Conservation (phyloP, 1,140 invertebrate species). For the Whitmania pigra region DNA sequence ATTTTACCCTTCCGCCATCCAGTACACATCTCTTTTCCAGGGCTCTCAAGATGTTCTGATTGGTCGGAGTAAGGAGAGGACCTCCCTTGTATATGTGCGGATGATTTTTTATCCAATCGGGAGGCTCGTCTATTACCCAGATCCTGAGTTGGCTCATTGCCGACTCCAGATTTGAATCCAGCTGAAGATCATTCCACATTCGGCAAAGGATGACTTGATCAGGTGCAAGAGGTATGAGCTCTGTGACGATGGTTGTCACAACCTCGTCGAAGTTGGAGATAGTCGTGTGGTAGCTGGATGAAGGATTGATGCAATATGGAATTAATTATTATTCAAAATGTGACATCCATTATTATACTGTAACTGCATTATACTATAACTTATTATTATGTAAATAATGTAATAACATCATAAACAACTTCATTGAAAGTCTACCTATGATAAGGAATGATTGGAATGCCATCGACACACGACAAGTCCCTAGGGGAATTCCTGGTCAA, state of each 20-base stretch:
- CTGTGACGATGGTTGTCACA: background rate
- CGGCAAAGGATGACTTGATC: background rate
- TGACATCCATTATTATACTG: too few relatives aligned
- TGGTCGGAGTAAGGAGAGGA: constrained; percentile 19
- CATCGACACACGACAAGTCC: constrained; percentile 19
- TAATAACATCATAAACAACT: too few relatives aligned
- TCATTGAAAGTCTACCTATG: background rate
- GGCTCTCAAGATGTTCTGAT: constrained; percentile 18
- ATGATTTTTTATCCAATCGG: constrained; percentile 19
- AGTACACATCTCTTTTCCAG: constrained; percentile 12
- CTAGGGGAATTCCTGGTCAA: background rate
- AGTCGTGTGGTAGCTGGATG: background rate
- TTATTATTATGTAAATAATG: too few relatives aligned
- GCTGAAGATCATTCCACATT: constrained; percentile 1
- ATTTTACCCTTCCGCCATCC: constrained; percentile 2
- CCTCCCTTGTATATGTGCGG: constrained; percentile 6
- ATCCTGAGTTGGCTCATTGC: constrained; percentile 14
- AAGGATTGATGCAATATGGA: too few relatives aligned
- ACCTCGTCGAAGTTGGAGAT: background rate
- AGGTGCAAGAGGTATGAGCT: background rate
- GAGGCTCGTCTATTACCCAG: constrained; percentile 22
- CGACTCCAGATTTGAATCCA: constrained; percentile 10
- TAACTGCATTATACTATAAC: too few relatives aligned
- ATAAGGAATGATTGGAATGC: constrained; percentile 17
- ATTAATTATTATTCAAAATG: too few relatives aligned